Conservation (phyloP, 1,140 invertebrate genomes). For the Lucilia cuprina region DNA sequence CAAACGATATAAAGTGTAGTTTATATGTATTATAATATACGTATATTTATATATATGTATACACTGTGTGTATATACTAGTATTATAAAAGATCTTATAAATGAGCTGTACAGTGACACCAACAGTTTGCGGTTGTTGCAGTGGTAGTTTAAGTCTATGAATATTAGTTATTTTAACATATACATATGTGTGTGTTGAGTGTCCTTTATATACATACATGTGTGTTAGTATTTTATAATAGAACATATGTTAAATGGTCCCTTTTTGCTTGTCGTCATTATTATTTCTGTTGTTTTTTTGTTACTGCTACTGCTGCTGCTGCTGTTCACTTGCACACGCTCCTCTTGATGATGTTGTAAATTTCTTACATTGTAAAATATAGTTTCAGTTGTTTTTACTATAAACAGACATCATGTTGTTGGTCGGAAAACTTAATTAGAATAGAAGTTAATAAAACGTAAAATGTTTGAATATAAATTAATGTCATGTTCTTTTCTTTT, state of each 20-base stretch:
- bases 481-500: slow-evolving; percentile 7
- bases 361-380: background rate
- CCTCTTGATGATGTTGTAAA: no score
- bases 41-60: no score
- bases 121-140: slow-evolving; percentile 4
- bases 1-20: no score
- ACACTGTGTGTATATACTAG: no score
- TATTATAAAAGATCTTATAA: background rate
- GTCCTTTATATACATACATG: background rate
- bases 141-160: background rate
- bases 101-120: background rate
- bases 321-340: background rate
- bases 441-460: slow-evolving; percentile 15
- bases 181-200: background rate
- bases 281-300: background rate
- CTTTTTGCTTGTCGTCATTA: background rate
- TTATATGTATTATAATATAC: no score
- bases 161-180: background rate
- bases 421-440: background rate
- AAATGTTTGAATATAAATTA: slow-evolving; percentile 9
- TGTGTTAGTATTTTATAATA: background rate
- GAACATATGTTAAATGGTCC: background rate
- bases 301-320: background rate
- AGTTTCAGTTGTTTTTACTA: background rate
- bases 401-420: background rate